These are phyloP conservation scores for Penaeus chinensis DNA, from an alignment of 1,140 invertebrate genomes.

Conservation along the genomic window DNA sequence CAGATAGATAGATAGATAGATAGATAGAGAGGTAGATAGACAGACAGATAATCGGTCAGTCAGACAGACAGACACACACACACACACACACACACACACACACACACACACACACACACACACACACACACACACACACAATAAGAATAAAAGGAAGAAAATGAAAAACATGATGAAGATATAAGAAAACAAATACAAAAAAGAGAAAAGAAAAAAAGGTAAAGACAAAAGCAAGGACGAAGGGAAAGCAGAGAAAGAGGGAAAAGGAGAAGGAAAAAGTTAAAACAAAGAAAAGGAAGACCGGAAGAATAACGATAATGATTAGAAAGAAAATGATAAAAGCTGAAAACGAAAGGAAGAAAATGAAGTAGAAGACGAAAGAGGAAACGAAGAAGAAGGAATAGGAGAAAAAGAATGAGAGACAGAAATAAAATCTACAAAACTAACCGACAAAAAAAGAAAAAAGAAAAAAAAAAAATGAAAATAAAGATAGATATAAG, in stretches of 20 bases:
- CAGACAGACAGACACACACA: too few species aligned
- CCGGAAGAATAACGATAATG: not conserved
- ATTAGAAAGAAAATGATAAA: not conserved
- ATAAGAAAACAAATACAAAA: not conserved
- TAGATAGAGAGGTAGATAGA: too few species aligned
- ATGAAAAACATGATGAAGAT: not conserved
- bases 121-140: too few species aligned
- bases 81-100: too few species aligned
- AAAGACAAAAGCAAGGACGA: not conserved
- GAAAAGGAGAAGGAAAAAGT: not conserved
- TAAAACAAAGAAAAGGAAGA: not conserved
- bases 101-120: too few species aligned
- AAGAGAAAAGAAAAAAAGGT: not conserved
- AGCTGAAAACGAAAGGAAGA: not conserved
- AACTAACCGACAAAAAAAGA: not conserved
- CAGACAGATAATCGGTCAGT: too few species aligned
- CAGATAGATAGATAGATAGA: too few species aligned
- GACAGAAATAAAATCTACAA: not conserved
- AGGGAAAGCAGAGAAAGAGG: constrained; percentile 2
- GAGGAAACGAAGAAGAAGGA: not conserved
- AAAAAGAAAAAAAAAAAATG: constrained; percentile 6
- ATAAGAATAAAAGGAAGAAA: too few species aligned
- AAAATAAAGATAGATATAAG: not conserved
- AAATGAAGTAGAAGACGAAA: not conserved
- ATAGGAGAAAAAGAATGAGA: not conserved